Conservation (phyloP, 2,797 vertebrate species). For the Sparidentex hasta region DNA sequence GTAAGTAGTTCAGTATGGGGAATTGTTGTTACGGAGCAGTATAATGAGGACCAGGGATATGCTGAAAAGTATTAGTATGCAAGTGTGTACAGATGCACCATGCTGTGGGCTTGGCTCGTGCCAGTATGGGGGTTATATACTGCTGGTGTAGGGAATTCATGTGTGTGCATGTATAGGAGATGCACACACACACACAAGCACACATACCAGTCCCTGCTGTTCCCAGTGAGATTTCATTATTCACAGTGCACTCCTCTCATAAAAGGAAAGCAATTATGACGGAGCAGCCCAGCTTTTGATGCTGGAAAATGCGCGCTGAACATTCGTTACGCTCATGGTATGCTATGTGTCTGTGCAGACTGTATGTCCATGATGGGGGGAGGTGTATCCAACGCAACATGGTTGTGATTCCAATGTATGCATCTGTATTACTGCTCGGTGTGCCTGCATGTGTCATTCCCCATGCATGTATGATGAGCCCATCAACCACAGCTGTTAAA, state of each 20-base stretch:
- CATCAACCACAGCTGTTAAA: conserved; percentile 55
- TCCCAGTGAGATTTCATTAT: conserved; percentile 68
- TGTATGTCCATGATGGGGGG: conserved; percentile 30
- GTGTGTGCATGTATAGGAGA: conserved; percentile 17
- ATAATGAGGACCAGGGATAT: conserved; percentile 18
- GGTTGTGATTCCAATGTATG: conserved; percentile 53
- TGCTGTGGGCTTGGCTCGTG: conserved; percentile 41
- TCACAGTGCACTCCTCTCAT: conserved; percentile 54
- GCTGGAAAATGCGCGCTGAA: conserved; percentile 55
- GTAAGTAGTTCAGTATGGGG: conserved; percentile 24
- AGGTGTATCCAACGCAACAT: conserved; percentile 39
- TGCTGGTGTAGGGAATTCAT: conserved; percentile 21
- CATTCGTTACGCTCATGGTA: conserved; percentile 40
- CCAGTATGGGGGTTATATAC: conserved; percentile 36
- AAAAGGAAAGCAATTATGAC: conserved; percentile 68
- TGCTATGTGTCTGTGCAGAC: not conserved
- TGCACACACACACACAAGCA: not conserved
- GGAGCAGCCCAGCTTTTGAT: conserved; percentile 61
- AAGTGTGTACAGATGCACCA: conserved; percentile 40
- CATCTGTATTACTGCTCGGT: conserved; percentile 27
- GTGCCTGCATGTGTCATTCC: conserved; percentile 26
- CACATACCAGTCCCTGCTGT: conserved; percentile 40
- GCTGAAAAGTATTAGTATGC: conserved; percentile 50
- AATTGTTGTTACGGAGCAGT: conserved; percentile 20
- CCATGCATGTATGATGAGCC: conserved; percentile 48